phyloP scores from a whole-genome alignment of 2,113 vertebrate genomes.

The Pimephales promelas region DNA sequence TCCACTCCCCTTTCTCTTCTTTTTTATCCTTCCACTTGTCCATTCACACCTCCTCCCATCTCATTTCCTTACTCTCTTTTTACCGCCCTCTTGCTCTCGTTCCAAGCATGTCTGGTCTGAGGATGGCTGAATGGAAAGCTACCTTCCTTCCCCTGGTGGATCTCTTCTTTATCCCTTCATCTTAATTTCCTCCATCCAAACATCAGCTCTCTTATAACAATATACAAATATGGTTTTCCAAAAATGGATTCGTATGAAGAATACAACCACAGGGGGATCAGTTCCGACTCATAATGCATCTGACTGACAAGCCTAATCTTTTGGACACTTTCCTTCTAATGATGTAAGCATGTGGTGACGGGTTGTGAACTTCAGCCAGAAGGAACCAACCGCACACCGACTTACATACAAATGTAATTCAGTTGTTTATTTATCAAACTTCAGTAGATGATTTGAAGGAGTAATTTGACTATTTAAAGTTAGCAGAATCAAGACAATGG shows the following conservation, averaged over 20 bases:
- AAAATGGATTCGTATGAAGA: constrained; percentile 24
- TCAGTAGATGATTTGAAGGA: constrained; percentile 3
- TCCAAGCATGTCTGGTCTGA: constrained; percentile 26
- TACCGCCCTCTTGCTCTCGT: neutral
- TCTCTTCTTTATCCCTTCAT: constrained; percentile 38
- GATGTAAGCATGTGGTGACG: constrained; percentile 32
- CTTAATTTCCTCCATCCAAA: constrained; percentile 56
- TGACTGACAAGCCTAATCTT: constrained; percentile 37
- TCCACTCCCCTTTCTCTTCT: neutral
- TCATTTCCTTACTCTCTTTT: neutral
- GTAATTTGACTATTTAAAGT: constrained; percentile 1
- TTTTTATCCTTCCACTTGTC: neutral
- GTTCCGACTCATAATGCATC: constrained; percentile 25
- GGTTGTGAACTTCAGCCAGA: constrained; percentile 1
- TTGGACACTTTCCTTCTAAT: constrained; percentile 33
- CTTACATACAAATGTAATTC: constrained; percentile 11
- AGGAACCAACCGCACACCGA: neutral
- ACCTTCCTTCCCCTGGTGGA: constrained; percentile 36
- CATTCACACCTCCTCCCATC: neutral
- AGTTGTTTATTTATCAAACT: constrained; percentile 32
- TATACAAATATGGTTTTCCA: constrained; percentile 50
- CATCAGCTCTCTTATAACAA: constrained; percentile 56
- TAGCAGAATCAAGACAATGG: neutral
- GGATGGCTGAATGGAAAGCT: constrained; percentile 25
- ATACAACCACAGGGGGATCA: constrained; percentile 46